Base-by-base conservation (phyloP, 1,140 invertebrate genomes). In the Odontomachus brunneus region DNA sequence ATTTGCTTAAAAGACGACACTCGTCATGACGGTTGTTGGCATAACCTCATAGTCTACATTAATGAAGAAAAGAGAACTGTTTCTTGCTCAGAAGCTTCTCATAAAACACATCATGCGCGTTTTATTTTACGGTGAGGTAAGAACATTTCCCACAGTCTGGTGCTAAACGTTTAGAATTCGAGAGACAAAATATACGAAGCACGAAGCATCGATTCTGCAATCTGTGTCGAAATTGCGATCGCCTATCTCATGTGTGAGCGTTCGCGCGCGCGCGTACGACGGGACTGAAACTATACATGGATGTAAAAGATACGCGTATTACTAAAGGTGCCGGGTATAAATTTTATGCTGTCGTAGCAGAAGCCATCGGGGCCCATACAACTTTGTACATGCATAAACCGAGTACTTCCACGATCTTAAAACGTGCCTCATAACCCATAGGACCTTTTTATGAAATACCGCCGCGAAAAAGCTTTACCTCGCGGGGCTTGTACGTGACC, bases 281-380 rank as follows among this genome's bases (percentile, higher is more conserved):
- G 49, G 22, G 59, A 66, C 53, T 62, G 72, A 63, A 72, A 66
- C 67, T 73, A 48, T 72, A 84, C 33, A 19, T 26, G 73, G 74
- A 86, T 86, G 67, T 86, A 87, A 87, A 82, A 72, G 60, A 82
- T 71, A 81, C 75, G 85, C 75, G 71, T 66, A 84, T 88, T 87
- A 82, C 69, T 26, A 53, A 44, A 65, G 72, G 72, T 73, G 81
- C 62, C 53, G 74, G 59, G 55, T 72, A 83, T 88, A 88, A 88
- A 88, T 87, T 87, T 87, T 82, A 84, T 72, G 86, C 86, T 75
- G 82, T 75, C 85, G 75, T 86, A 75, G 82, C 71, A 62, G 29
- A 53, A 88, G 51, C 83, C 67, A 69, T 84, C 53, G 82, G 44
- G 60, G 53, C 48, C 57, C 48, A 51, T 69, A 76, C 82, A 84